Base-by-base conservation (phyloP, 2,888 invertebrate genomes). In the Papilio protenor region DNA sequence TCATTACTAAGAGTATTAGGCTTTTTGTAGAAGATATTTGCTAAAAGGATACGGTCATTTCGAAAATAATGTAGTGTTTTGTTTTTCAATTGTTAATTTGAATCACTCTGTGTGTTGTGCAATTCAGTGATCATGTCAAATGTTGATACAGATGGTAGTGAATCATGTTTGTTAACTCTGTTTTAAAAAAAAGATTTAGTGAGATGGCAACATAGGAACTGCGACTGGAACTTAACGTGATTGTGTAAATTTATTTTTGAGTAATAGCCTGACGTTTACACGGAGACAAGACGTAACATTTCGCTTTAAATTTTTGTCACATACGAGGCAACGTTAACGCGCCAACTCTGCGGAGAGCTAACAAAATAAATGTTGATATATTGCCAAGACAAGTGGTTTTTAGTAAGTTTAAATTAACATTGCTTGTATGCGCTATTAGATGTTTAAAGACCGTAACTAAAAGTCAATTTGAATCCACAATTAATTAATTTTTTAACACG, bases 291-390 rank as follows among this genome's bases (percentile, higher is more conserved):
- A 69, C 12, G 66, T 45, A 69, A 69, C 12, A 21, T 69, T 69
- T 45, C n/a, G 45, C 21, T 69, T 66, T 21, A 69, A 61, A 73
- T 45, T 59, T 59, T 73, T 59, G 59, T 73, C 47, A 59, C 73
- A 61, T 47, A 61, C 23, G 14, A 47, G 59, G 57, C 16, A 73
- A 73, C 23, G 73, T 73, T 45, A 73, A 45, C 73, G 23, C 33
- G 73, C 59, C 73, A 73, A 73, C 73, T 45, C 59, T 23, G 73
- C 23, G 21, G 45, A 33, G 40, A 61, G 11, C 16, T 45, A 59
- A 73, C 73, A 73, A 59, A 73, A 61, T 73, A 61, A 73, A 73
- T 61, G 21, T 57, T 73, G 73, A 59, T 21, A 57, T 59, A 61
- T 59, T 59, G 73, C 73, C 73, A 73, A 73, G 57, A 55, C 33